Evolutionary conservation across 2,797 vertebrate genomes (phyloP).

Genomic region (Lophotriccus pileatus): DNA sequence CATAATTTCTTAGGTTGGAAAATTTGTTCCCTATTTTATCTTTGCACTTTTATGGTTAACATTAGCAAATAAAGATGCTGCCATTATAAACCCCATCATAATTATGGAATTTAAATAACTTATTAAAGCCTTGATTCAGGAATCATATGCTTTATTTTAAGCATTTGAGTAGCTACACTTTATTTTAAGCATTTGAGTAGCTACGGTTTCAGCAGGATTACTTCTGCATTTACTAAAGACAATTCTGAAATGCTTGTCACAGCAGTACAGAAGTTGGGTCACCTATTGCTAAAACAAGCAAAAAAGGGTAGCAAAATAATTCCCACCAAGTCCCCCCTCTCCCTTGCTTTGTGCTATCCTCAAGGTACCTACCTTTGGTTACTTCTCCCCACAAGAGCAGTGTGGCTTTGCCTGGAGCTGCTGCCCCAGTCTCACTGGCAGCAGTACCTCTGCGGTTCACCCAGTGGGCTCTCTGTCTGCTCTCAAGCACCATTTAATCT

Average conservation of each 20-base stretch:
- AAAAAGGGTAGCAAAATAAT: neutral
- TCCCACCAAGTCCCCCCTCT: neutral
- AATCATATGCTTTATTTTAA: conserved; percentile 7
- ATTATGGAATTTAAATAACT: conserved; percentile 6
- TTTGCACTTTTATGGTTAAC: neutral
- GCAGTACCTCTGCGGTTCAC: neutral
- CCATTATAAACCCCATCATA: neutral
- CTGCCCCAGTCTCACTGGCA: rapidly evolving
- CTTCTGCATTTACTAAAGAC: neutral
- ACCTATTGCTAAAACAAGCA: neutral
- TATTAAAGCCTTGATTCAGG: neutral
- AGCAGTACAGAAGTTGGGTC: neutral
- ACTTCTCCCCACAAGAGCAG: neutral
- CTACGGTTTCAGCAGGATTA: neutral
- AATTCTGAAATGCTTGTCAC: neutral
- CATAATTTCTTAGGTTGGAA: neutral
- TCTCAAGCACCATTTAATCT: neutral
- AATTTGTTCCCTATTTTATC: neutral
- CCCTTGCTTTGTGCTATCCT: neutral
- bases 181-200: neutral
- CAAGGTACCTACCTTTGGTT: rapidly evolving
- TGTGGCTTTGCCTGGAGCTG: neutral
- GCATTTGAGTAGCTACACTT: neutral
- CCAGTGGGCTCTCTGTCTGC: rapidly evolving
- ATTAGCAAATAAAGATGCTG: neutral